Percentiles rank a stretch among this genome's conserved stretches.
These are phyloP conservation scores for Zelostemma sp. DNA, from an alignment of 1,140 invertebrate genomes.

Conservation along the genomic window DNA sequence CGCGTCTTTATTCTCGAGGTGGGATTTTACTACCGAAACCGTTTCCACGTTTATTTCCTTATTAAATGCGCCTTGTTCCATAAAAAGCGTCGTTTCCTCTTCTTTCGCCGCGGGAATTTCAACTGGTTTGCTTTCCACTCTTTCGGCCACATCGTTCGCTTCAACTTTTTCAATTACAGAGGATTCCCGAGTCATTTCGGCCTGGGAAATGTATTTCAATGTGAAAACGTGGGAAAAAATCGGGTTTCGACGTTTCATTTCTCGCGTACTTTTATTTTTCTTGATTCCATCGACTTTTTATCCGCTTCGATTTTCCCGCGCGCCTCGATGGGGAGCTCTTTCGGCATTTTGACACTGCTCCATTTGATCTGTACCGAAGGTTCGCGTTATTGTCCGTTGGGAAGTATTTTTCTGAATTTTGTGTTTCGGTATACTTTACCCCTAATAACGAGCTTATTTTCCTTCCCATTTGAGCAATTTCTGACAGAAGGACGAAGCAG, in stretches of 20 bases:
- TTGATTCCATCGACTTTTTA: neutral
- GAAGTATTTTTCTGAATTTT: neutral
- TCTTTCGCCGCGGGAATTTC: neutral
- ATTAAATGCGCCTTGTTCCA: neutral
- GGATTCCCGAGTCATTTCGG: neutral
- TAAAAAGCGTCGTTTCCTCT: no score
- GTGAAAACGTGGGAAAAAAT: no score
- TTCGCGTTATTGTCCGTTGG: neutral
- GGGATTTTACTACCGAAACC: neutral
- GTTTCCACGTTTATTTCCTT: neutral
- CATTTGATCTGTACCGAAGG: neutral
- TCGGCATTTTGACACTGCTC: neutral
- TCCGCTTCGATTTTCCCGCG: neutral
- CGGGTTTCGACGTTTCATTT: no score
- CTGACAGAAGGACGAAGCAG: neutral
- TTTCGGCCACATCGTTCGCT: neutral
- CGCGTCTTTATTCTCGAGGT: neutral
- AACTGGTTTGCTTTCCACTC: neutral
- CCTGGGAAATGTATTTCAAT: neutral
- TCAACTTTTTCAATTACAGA: neutral
- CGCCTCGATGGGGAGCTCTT: neutral
- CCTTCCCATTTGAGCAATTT: neutral
- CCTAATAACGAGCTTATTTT: neutral
- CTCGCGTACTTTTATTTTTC: neutral
- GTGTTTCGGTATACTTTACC: neutral